A percentile compares a stretch with the other conserved stretches of the same genome.
Evolutionary conservation across 2,113 vertebrate genomes (phyloP).

Genomic region (Propithecus coquereli): DNA sequence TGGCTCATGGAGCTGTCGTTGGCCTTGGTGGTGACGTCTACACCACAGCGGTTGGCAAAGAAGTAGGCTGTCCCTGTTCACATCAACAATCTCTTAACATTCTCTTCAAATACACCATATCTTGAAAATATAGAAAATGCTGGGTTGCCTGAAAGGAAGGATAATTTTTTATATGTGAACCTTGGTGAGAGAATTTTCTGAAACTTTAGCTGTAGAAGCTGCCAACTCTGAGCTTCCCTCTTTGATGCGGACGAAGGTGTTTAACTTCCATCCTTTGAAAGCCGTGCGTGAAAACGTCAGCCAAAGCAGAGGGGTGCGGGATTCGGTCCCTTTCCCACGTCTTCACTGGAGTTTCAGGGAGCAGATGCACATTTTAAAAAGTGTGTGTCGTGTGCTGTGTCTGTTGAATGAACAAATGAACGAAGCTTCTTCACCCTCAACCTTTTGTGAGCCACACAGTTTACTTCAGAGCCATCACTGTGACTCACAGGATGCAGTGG

Average conservation of each 20-base stretch:
- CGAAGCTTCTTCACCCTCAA: neutral
- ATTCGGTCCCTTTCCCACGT: too few relatives aligned
- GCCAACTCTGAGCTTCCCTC: too few relatives aligned
- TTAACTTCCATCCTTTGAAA: too few relatives aligned
- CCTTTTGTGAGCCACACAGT: neutral
- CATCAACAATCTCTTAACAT: too few relatives aligned
- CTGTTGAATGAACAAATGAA: neutral
- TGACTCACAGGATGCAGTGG: neutral
- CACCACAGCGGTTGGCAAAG: too few relatives aligned
- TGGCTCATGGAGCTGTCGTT: too few relatives aligned
- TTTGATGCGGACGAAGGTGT: too few relatives aligned
- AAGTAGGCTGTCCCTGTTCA: too few relatives aligned
- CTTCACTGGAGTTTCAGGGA: neutral
- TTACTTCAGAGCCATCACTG: neutral
- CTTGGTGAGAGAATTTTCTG: too few relatives aligned
- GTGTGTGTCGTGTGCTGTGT: too few relatives aligned
- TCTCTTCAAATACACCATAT: neutral
- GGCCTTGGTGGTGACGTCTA: too few relatives aligned
- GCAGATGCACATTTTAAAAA: neutral
- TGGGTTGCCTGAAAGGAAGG: neutral
- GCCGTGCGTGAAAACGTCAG: neutral
- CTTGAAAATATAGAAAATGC: neutral
- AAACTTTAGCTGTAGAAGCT: too few relatives aligned
- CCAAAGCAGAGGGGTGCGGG: neutral
- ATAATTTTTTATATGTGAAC: neutral